Percentiles rank a stretch among this genome's conserved stretches.
Evolutionary conservation across 2,113 vertebrate genomes (phyloP).

Genomic region (Grallaria varia): DNA sequence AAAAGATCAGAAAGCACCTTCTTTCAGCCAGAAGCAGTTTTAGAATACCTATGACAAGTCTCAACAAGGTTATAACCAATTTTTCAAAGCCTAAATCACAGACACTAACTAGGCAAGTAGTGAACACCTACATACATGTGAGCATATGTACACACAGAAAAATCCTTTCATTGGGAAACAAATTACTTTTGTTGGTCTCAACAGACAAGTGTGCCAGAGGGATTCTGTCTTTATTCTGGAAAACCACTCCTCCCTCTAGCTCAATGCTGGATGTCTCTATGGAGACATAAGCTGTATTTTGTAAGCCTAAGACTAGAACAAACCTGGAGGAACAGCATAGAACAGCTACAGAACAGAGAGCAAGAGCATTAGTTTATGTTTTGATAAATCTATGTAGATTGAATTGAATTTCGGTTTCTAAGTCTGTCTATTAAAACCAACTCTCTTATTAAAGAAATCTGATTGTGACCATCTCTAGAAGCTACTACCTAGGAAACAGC

Average conservation of each 20-base stretch:
- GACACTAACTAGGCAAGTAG: not conserved
- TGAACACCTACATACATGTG: not conserved
- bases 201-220: not conserved
- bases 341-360: not conserved
- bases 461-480: not conserved
- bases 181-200: not conserved
- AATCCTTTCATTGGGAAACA: not conserved
- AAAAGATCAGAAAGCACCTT: not conserved
- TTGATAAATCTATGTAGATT: not conserved
- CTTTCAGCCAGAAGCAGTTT: not conserved
- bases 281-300: not conserved
- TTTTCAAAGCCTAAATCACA: not conserved
- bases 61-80: not conserved
- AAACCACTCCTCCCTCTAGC: not conserved
- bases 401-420: not conserved
- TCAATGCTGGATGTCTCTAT: not conserved
- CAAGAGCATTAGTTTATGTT: not conserved
- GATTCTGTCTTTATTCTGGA: not conserved
- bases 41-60: not conserved
- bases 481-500: not conserved
- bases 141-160: not conserved
- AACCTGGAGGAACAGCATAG: not conserved
- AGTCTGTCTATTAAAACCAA: not conserved
- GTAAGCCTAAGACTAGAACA: not conserved
- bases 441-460: not conserved